phyloP scores from a whole-genome alignment of 2,888 invertebrate species.

The Actias luna region DNA sequence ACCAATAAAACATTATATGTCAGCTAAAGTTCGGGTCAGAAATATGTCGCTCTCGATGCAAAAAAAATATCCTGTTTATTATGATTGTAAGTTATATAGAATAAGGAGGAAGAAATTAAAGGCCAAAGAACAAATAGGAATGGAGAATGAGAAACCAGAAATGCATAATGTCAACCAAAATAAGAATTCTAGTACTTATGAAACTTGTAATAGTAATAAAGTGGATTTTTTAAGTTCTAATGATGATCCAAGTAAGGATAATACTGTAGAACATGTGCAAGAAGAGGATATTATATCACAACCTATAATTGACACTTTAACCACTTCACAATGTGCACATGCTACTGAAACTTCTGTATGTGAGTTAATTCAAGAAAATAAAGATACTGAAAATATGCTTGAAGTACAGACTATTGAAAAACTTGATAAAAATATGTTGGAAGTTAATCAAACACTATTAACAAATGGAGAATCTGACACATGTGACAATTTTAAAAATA shows the following conservation, averaged over 20 bases:
- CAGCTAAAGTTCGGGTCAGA: conserved; percentile 56
- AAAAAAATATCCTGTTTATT: conserved; percentile 64
- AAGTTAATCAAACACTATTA: neutral
- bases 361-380: neutral
- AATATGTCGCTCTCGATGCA: conserved; percentile 46
- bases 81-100: conserved; percentile 61
- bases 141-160: neutral
- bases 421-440: neutral
- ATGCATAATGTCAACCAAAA: conserved; percentile 14
- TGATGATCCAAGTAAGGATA: neutral
- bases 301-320: neutral
- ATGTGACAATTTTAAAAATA: neutral
- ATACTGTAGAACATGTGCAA: neutral
- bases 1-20: conserved; percentile 57
- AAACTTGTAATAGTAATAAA: neutral
- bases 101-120: conserved; percentile 32
- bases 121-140: conserved; percentile 1
- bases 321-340: neutral
- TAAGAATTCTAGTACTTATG: neutral
- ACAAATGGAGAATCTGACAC: neutral
- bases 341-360: neutral
- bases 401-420: neutral
- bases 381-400: neutral
- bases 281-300: neutral
- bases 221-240: neutral